Evolutionary conservation across 2,113 vertebrate species (phyloP).

Genomic region (Ceyx margarethae): DNA sequence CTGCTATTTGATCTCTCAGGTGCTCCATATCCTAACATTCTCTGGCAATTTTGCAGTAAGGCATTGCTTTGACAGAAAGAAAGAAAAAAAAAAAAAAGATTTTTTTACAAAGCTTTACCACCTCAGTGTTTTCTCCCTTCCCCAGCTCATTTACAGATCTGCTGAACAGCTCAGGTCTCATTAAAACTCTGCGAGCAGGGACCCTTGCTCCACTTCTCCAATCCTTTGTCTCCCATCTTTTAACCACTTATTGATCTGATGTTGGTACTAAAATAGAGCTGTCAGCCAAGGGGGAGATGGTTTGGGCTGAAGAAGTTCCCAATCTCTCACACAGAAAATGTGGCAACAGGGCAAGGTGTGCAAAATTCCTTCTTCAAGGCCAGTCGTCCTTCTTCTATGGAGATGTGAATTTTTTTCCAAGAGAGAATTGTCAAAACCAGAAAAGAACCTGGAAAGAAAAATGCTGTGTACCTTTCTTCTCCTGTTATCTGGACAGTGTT

Average conservation of each 20-base stretch:
- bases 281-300: neutral
- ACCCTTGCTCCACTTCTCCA: neutral
- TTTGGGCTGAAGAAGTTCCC: neutral
- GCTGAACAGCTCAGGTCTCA: neutral
- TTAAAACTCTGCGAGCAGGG: neutral
- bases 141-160: neutral
- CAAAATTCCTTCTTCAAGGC: neutral
- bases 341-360: neutral
- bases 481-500: accelerated
- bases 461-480: neutral
- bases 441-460: neutral
- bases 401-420: neutral
- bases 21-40: neutral
- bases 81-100: neutral
- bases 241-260: neutral
- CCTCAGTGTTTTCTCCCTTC: neutral
- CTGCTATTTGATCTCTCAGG: neutral
- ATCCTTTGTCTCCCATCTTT: neutral
- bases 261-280: neutral
- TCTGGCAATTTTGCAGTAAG: neutral
- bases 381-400: neutral
- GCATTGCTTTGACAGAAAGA: neutral
- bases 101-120: neutral
- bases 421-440: neutral
- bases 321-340: neutral